These are phyloP conservation scores for Ladona fulva DNA, from an alignment of 1,140 invertebrate species.

Conservation along the genomic window DNA sequence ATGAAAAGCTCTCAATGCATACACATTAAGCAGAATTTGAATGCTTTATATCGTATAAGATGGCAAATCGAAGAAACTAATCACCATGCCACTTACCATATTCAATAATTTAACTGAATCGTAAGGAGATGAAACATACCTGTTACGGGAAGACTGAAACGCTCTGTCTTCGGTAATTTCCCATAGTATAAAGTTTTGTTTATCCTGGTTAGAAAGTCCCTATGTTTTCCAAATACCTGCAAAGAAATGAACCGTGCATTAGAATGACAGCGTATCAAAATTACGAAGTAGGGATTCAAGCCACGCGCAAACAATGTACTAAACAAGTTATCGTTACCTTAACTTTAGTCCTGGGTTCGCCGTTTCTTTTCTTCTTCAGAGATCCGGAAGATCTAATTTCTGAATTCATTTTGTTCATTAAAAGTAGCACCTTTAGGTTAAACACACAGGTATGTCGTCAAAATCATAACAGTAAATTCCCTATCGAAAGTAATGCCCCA, in stretches of 20 bases:
- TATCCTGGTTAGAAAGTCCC: constrained; percentile 65
- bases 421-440: too few species aligned
- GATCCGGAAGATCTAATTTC: neutral
- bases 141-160: constrained; percentile 68
- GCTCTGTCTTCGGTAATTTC: constrained; percentile 55
- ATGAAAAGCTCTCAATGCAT: neutral
- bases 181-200: constrained; percentile 81
- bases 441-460: too few species aligned
- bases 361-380: neutral
- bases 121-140: constrained; percentile 40
- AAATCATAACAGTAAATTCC: too few species aligned
- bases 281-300: neutral
- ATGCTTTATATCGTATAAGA: constrained; percentile 9
- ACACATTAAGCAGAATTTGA: neutral
- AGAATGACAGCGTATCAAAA: neutral
- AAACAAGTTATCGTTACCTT: neutral
- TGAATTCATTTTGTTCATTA: neutral
- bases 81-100: neutral
- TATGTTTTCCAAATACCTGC: constrained; percentile 56
- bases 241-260: constrained; percentile 28
- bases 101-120: constrained; percentile 7
- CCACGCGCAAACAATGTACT: neutral
- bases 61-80: neutral
- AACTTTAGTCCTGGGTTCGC: neutral
- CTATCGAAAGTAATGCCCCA: too few species aligned